These are phyloP conservation scores for Meghimatium bilineatum DNA, from an alignment of 2,888 invertebrate species.

Conservation along the genomic window DNA sequence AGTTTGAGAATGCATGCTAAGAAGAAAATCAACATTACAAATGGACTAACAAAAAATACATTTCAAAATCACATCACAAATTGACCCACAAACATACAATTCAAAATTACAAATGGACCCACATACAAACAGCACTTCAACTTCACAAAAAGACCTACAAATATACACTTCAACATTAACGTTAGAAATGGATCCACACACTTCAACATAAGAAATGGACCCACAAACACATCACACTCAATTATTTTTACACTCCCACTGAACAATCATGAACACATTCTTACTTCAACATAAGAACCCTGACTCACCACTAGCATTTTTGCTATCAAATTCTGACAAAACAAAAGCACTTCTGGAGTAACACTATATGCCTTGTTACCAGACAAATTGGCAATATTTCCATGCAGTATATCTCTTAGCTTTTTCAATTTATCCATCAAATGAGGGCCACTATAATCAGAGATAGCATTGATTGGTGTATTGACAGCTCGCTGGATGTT, in stretches of 20 bases:
- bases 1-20: no score
- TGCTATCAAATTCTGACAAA: constrained; percentile 84
- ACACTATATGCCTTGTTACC: constrained; percentile 81
- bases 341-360: constrained; percentile 85
- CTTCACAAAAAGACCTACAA: background rate
- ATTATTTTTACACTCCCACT: no score
- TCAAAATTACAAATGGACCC: background rate
- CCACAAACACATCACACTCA: no score
- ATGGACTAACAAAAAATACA: no score
- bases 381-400: constrained; percentile 83
- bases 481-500: constrained; percentile 88
- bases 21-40: no score
- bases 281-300: no score
- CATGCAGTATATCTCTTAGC: constrained; percentile 82
- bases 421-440: constrained; percentile 86
- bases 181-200: no score
- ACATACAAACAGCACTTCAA: background rate
- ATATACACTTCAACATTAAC: no score
- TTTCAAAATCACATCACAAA: background rate
- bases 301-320: constrained; percentile 84
- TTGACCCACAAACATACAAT: background rate
- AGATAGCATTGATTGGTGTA: constrained; percentile 90
- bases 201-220: no score
- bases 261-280: no score
- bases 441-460: constrained; percentile 85